Evolutionary conservation across 2,113 vertebrate species (phyloP).

Genomic region (Rhynchomys soricoides): DNA sequence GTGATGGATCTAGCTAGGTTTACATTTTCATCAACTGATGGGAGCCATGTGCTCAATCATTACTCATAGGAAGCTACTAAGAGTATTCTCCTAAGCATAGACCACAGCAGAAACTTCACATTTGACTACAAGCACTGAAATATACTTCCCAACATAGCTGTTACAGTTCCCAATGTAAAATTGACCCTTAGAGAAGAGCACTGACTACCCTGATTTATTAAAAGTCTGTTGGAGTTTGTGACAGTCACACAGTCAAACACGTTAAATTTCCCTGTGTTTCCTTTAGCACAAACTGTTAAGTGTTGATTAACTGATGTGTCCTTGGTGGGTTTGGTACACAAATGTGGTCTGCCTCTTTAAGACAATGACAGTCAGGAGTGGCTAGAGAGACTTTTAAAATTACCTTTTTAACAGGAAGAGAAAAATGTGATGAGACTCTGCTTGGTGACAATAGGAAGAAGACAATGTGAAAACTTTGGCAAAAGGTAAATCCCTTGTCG

Average conservation of each 20-base stretch:
- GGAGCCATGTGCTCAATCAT: neutral
- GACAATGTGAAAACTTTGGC: conserved; percentile 23
- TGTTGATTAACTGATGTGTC: neutral
- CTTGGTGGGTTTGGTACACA: conserved; percentile 4
- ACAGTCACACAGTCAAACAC: neutral
- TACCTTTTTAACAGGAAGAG: conserved; percentile 45
- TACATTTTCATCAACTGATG: neutral
- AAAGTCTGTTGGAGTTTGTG: conserved; percentile 18
- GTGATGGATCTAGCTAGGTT: conserved; percentile 2
- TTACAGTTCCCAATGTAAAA: neutral
- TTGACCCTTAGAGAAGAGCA: neutral
- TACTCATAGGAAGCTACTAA: neutral
- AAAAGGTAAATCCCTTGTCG: conserved; percentile 54
- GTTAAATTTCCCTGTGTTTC: conserved; percentile 15
- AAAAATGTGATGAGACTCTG: conserved; percentile 40
- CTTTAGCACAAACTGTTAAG: conserved; percentile 14
- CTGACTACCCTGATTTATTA: neutral
- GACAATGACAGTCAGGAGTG: neutral
- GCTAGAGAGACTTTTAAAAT: conserved; percentile 56
- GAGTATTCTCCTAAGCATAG: conserved; percentile 37
- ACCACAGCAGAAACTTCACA: neutral
- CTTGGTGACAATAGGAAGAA: conserved; percentile 45
- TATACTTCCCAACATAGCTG: neutral
- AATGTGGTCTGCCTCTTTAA: conserved; percentile 24
- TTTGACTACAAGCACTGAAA: conserved; percentile 30